Conservation (phyloP, 2,797 vertebrate species). For the Pseudochromis fuscus region DNA sequence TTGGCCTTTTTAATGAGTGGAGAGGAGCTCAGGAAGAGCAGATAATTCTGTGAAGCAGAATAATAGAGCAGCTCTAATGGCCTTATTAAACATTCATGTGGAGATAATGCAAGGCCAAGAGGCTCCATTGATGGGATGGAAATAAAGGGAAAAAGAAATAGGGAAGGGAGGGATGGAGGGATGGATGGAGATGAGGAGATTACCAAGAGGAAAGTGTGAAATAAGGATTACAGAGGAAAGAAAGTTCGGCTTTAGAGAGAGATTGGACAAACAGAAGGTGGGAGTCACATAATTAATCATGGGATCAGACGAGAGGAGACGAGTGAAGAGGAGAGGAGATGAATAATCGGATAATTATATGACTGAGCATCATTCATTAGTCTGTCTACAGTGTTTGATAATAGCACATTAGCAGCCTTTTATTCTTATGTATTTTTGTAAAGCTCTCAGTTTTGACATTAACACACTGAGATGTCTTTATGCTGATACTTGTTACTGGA, state of each 20-base stretch:
- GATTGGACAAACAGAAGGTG: conserved; percentile 23
- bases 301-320: background rate
- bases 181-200: conserved; percentile 44
- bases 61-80: conserved; percentile 80
- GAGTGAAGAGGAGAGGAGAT: conserved; percentile 13
- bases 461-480: background rate
- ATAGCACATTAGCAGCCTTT: background rate
- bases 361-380: background rate
- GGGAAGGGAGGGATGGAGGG: conserved; percentile 28
- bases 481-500: conserved; percentile 9
- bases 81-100: conserved; percentile 84
- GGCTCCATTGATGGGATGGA: conserved; percentile 51
- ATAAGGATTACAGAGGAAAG: conserved; percentile 26
- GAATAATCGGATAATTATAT: conserved; percentile 37
- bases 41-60: conserved; percentile 74
- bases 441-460: background rate
- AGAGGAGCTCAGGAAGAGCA: conserved; percentile 70
- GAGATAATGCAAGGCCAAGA: conserved; percentile 71
- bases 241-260: conserved; percentile 28
- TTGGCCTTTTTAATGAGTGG: conserved; percentile 70
- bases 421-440: background rate
- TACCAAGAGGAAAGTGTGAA: conserved; percentile 34
- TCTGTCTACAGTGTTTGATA: conserved; percentile 1
- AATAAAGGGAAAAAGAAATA: conserved; percentile 20
- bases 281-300: conserved; percentile 36